Evolutionary conservation across 2,113 vertebrate genomes (phyloP).

Genomic region (Platycercus adscitus): DNA sequence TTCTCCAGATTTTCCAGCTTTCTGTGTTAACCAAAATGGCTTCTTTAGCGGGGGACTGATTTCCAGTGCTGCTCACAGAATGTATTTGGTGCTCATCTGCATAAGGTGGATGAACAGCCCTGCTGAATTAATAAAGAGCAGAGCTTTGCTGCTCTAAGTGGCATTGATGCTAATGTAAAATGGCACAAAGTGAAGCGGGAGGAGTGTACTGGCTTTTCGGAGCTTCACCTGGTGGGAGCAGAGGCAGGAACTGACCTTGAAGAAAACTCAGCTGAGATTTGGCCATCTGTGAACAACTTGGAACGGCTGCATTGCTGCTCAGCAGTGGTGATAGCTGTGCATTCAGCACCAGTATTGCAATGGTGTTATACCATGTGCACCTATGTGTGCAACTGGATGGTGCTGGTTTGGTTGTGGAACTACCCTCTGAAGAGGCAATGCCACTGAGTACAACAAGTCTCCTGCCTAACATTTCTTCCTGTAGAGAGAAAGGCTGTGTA

Average conservation of each 20-base stretch:
- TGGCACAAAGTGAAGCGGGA: neutral
- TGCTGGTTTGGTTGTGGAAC: neutral
- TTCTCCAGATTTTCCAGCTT: neutral
- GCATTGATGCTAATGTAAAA: neutral
- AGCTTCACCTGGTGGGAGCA: slow-evolving; percentile 27
- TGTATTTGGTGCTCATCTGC: neutral
- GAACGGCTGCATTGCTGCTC: neutral
- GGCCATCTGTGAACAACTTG: neutral
- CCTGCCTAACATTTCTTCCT: neutral
- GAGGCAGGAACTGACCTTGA: slow-evolving; percentile 17
- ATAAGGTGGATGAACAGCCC: neutral
- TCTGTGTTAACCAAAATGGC: neutral
- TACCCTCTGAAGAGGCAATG: neutral
- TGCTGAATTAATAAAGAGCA: neutral
- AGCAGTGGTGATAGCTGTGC: fast-evolving
- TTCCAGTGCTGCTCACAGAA: neutral
- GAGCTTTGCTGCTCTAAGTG: neutral
- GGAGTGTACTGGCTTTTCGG: neutral
- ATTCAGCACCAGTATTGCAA: fast-evolving
- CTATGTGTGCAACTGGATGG: neutral
- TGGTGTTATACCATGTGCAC: neutral
- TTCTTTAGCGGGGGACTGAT: neutral
- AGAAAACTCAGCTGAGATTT: neutral
- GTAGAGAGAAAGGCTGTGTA: neutral
- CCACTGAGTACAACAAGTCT: neutral